Evolutionary conservation across 2,113 vertebrate species (phyloP).

Genomic region (Elanoides forficatus): DNA sequence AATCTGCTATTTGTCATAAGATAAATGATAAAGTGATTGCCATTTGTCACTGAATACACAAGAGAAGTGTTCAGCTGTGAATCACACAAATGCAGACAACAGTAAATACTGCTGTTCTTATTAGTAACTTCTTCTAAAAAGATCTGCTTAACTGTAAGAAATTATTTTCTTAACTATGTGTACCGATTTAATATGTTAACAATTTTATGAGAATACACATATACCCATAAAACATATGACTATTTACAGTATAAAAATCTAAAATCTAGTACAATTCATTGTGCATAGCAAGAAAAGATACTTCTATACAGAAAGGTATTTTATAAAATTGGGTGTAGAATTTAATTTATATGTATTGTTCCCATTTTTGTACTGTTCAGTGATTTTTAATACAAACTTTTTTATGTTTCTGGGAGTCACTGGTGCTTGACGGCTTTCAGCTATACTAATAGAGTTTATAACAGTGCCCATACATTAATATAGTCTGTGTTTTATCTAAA

Average conservation of each 20-base stretch:
- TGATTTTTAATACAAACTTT: constrained; percentile 88
- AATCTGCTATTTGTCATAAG: constrained; percentile 89
- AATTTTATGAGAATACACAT: constrained; percentile 26
- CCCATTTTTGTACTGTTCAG: constrained; percentile 81
- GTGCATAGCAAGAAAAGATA: constrained; percentile 50
- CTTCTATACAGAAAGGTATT: constrained; percentile 67
- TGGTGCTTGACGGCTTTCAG: constrained; percentile 78
- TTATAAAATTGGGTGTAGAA: constrained; percentile 75
- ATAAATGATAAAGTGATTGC: constrained; percentile 88
- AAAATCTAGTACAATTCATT: constrained; percentile 60
- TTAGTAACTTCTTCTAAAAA: constrained; percentile 60
- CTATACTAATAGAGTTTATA: constrained; percentile 84
- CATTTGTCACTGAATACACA: constrained; percentile 85
- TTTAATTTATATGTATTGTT: constrained; percentile 85
- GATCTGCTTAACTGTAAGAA: constrained; percentile 43
- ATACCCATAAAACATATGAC: background rate
- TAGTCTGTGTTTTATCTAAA: constrained; percentile 75
- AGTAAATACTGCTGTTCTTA: constrained; percentile 73
- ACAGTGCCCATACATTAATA: constrained; percentile 77
- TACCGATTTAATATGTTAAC: constrained; percentile 52
- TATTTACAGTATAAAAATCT: constrained; percentile 18
- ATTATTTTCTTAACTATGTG: constrained; percentile 10
- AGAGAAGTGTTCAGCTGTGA: constrained; percentile 79
- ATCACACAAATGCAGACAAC: constrained; percentile 70
- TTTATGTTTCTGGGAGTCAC: constrained; percentile 80